Evolutionary conservation across 2,888 invertebrate species (phyloP).

Genomic region (Ectobius pallidus): DNA sequence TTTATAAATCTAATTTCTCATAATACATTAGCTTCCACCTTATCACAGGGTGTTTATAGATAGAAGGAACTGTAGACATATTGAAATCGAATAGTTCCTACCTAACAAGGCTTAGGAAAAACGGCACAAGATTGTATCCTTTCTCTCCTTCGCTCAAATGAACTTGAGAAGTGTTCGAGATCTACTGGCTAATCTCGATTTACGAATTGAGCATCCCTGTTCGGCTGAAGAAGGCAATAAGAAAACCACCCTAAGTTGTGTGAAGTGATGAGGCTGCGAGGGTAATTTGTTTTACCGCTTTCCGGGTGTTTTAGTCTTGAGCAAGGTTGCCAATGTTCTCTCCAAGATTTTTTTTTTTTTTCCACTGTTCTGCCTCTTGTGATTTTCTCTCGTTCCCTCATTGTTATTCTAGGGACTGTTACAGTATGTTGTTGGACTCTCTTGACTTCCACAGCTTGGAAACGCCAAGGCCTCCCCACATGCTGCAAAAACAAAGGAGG

Average conservation of each 20-base stretch:
- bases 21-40: too few species aligned
- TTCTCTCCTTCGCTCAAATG: too few species aligned
- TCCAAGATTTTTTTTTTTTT: not conserved
- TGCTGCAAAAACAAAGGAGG: not conserved
- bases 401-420: slow-evolving; percentile 14
- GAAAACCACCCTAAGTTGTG: not conserved
- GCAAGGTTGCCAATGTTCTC: not conserved
- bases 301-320: slow-evolving; percentile 14
- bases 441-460: not conserved
- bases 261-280: not conserved
- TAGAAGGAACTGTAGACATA: too few species aligned
- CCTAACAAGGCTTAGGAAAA: too few species aligned
- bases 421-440: not conserved
- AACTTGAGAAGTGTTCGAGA: too few species aligned
- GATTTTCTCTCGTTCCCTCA: slow-evolving; percentile 14
- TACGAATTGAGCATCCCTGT: too few species aligned
- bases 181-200: too few species aligned
- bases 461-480: not conserved
- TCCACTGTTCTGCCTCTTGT: not conserved
- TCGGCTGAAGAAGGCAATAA: too few species aligned
- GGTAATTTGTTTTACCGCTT: slow-evolving; percentile 17
- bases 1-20: too few species aligned
- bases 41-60: too few species aligned
- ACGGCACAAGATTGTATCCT: too few species aligned
- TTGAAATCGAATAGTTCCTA: too few species aligned